Evolutionary conservation across 2,888 invertebrate genomes (phyloP).

Genomic region (Tholera decimalis): DNA sequence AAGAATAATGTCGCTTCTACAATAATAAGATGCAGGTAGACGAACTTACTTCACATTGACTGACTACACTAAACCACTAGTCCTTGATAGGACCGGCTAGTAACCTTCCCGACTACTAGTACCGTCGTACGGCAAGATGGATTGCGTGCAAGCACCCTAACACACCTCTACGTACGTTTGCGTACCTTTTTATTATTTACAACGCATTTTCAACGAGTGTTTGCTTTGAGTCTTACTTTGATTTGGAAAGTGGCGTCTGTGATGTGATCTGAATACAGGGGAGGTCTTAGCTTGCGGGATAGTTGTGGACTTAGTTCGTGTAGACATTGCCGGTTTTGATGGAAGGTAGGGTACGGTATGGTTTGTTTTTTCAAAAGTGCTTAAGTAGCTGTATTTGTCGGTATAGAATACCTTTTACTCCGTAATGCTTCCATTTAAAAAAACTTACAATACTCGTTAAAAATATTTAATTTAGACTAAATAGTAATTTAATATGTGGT

Average conservation of each 20-base stretch:
- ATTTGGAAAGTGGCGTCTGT: constrained; percentile 88
- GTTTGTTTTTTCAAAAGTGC: constrained; percentile 21
- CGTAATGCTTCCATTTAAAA: not conserved
- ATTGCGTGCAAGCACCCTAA: constrained; percentile 27
- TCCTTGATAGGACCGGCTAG: too few relatives aligned
- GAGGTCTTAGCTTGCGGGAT: constrained; percentile 42
- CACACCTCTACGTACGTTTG: constrained; percentile 69
- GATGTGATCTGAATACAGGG: constrained; percentile 88
- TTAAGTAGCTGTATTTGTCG: constrained; percentile 2
- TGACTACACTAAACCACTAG: too few relatives aligned
- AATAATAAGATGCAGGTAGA: too few relatives aligned
- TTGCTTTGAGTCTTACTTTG: constrained; percentile 89
- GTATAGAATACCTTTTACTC: constrained; percentile 12
- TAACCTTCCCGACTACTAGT: not conserved
- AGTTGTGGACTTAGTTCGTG: constrained; percentile 49
- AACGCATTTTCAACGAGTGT: constrained; percentile 91
- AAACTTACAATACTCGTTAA: too few relatives aligned
- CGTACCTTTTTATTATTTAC: constrained; percentile 90
- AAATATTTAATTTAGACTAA: too few relatives aligned
- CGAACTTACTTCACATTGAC: too few relatives aligned
- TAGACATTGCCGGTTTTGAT: constrained; percentile 30
- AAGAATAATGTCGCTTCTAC: too few relatives aligned
- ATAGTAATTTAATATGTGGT: too few relatives aligned
- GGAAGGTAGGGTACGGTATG: constrained; percentile 6
- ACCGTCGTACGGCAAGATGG: not conserved